A percentile compares a stretch with the other conserved stretches of the same genome.
Evolutionary conservation across 2,113 vertebrate genomes (phyloP).

Genomic region (Rallus limicola): DNA sequence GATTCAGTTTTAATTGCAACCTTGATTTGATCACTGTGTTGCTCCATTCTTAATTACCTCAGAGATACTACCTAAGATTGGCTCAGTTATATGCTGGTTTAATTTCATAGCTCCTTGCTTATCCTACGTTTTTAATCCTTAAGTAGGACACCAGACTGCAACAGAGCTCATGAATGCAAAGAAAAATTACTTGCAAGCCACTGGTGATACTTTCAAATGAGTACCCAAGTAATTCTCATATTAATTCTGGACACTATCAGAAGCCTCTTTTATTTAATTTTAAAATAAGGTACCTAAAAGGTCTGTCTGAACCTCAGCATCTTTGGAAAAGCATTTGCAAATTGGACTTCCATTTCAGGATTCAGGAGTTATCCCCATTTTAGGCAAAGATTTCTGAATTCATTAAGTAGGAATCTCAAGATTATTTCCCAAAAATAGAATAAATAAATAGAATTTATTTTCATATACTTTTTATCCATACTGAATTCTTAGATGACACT

Average conservation of each 20-base stretch:
- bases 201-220: background rate
- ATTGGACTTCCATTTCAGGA: background rate
- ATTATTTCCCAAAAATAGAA: background rate
- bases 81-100: constrained; percentile 31
- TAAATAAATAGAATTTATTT: background rate
- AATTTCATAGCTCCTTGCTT: constrained; percentile 57
- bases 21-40: constrained; percentile 68
- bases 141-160: background rate
- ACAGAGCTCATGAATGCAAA: background rate
- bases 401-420: background rate
- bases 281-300: background rate
- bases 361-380: background rate
- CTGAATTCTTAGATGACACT: background rate
- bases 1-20: constrained; percentile 68
- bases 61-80: constrained; percentile 50
- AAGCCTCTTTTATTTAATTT: background rate
- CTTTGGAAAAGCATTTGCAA: background rate
- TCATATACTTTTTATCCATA: background rate
- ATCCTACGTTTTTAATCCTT: constrained; percentile 1
- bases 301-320: background rate
- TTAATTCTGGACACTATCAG: background rate
- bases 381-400: background rate
- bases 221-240: background rate
- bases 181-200: background rate
- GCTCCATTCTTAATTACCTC: constrained; percentile 60